Evolutionary conservation across 2,113 vertebrate species (phyloP).

Genomic region (Brachyistius frenatus): DNA sequence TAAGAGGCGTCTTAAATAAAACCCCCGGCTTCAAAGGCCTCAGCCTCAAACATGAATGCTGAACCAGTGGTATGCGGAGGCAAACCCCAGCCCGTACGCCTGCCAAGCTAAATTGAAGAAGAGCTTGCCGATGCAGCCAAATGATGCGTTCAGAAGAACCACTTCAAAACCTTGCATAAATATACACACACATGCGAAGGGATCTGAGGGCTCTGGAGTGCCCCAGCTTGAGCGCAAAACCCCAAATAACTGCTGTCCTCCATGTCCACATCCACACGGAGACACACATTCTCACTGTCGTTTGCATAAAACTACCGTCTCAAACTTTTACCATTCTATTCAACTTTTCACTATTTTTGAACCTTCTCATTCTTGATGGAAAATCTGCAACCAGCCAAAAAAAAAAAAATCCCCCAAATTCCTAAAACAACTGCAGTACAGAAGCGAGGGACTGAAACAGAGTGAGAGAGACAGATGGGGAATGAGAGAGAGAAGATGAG

Average conservation of each 20-base stretch:
- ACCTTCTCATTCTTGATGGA: slow-evolving; percentile 27
- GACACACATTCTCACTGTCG: slow-evolving; percentile 11
- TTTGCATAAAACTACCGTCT: neutral
- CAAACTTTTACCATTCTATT: slow-evolving; percentile 5
- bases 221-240: slow-evolving; percentile 56
- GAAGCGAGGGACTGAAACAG: slow-evolving; percentile 21
- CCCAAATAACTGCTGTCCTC: slow-evolving; percentile 64
- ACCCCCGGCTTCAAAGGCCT: slow-evolving; percentile 69
- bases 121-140: slow-evolving; percentile 76
- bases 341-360: neutral
- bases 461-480: slow-evolving; percentile 38
- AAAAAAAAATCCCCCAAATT: slow-evolving; percentile 44
- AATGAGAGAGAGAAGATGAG: slow-evolving; percentile 41
- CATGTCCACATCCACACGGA: slow-evolving; percentile 37
- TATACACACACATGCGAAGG: slow-evolving; percentile 70
- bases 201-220: slow-evolving; percentile 62
- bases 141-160: slow-evolving; percentile 82
- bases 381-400: slow-evolving; percentile 42
- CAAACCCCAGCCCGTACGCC: slow-evolving; percentile 61
- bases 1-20: slow-evolving; percentile 62
- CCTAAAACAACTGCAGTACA: slow-evolving; percentile 39
- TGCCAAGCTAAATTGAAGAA: slow-evolving; percentile 80
- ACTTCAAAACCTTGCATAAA: slow-evolving; percentile 80
- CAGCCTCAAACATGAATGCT: slow-evolving; percentile 73
- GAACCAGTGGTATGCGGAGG: slow-evolving; percentile 72